Base-by-base conservation (phyloP, 30 jellyfish, hydroid and myxozoan species). In the Mastigias papua region DNA sequence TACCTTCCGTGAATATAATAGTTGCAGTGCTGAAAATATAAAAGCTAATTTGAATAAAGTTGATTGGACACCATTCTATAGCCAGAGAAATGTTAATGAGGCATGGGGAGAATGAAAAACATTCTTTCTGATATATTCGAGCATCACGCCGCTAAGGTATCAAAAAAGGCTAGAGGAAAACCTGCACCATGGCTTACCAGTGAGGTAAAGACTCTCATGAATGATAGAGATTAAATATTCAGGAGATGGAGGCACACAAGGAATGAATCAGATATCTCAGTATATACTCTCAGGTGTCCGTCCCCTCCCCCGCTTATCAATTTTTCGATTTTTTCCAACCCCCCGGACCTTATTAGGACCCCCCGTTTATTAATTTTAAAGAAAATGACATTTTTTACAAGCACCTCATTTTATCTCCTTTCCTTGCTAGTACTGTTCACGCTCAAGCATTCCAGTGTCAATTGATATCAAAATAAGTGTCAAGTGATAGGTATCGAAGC, bases 201-300 rank as follows among this genome's bases (percentile, higher is more conserved):
- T 28, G 50, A 42, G 88, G 88, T 76, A 48, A 76, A 76, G 88
- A 83, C 23, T 48, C 88, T 42, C 76, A 48, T 76, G 83, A 46
- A 76, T 76, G 42, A 76, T 76, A 51, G 76, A 76, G 88, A 48
- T 76, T 37, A 76, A 20, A 28, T 76, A 83, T 83, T 42, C 48
- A 76, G 88, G 88, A 76, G 88, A 76, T 76, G 26, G 88, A 76
- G 88, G 50, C 83, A 83, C 50, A 76, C 84, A 76, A 76, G 50
- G 88, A 76, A 48, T 15, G 23, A 76, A 51, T 76, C 88, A 76
- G 88, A 76, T 34, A 48, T 51, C 88, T 76, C 83, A 49, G 88
- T 49, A 76, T 50, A 42, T 15, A 42, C n/a, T n/a, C n/a, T n/a
- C n/a, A n/a, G n/a, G n/a, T n/a, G n/a, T n/a, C n/a, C n/a, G n/a